Base-by-base conservation (phyloP, 2,888 invertebrate genomes). In the Diarsia dahlii region DNA sequence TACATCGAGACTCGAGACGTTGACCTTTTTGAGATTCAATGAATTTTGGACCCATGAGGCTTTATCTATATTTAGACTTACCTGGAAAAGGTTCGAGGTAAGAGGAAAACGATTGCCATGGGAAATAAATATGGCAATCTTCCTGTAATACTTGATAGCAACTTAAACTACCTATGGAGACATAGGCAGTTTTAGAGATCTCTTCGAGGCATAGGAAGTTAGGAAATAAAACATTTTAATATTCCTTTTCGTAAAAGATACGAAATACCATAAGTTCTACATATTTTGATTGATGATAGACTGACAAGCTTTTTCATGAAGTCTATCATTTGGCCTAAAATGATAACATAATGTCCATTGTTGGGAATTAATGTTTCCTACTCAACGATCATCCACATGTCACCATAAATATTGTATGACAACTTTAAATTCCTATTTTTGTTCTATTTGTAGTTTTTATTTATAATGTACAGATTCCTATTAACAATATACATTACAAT, bases 21-120 rank as follows among this genome's bases (percentile, higher is more conserved):
- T 88, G 86, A 87, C 86, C 86, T 74, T 81, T 56, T 77, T 76
- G 54, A 70, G 81, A 78, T 80, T 71, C 69, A 80, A 70, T 85
- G 68, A 71, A 56, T 81, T 66, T 52, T 54, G 56, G 58, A 62
- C 68, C 65, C 79, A 63, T 78, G 73, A 74, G 46, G 63, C 68
- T 74, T 34, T 48, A 54, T 78, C 69, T 58, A 76, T 62, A 76
- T 84, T 79, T 84, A 79, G 75, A 76, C 62, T 72, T 71, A 81
- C 73, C 76, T 76, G 70, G 73, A 78, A 86, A 83, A 76, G 67
- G 52, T 71, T 46, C 50, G 6, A 20, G 20, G 18, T n/a, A 63
- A 67, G 28, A 67, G 50, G 62, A 75, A 72, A 76, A 76, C 64
- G 68, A 50, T 6, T n/a, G 15, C 45, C 39, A 52, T 34, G 12